Base-by-base conservation (phyloP, 2,888 invertebrate species). In the Cephonodes hylas region DNA sequence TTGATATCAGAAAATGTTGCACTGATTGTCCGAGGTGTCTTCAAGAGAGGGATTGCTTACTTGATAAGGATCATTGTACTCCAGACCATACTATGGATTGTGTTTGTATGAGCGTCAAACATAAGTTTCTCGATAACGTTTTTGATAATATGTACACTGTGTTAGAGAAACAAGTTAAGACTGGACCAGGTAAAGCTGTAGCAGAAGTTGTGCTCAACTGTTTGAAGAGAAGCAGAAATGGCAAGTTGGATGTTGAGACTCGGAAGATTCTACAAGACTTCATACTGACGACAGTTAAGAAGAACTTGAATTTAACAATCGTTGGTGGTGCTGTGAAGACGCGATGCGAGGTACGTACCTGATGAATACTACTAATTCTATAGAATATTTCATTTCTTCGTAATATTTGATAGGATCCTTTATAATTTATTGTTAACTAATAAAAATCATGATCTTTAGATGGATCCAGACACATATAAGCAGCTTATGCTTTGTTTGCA, bases 241-340 rank as follows among this genome's bases (percentile, higher is more conserved):
- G 91, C 0, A 91, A 92, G 64, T 70, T 92, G 3, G 80, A 86
- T 66, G 66, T 66, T 1, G 73, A 72, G n/a, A 88, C 89, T 0
- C 84, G 75, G 46, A 80, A 76, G 58, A 71, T 84, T 6, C 62
- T 92, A 13, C 87, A 91, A 63, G 80, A 86, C 0, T 92, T 90
- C 63, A 78, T 92, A 59, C 68, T 91, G 63, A 77, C 71, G 10
- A 80, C 80, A 0, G 80, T 91, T 0, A 90, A 84, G 66, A 86
- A 84, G 68, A 86, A 91, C 76, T 82, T 91, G 67, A 87, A 88
- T 71, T 75, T 88, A 64, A 89, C 90, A 0, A 87, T 92, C 22
- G 76, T 91, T 42, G 91, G 91, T 46, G 92, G 91, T 34, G 91
- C 92, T 59, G 85, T 89, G 1, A 92, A 91, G 67, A 92, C 92